phyloP scores from a whole-genome alignment of 2,797 vertebrate species.

The Cryptoblepharus egeriae region DNA sequence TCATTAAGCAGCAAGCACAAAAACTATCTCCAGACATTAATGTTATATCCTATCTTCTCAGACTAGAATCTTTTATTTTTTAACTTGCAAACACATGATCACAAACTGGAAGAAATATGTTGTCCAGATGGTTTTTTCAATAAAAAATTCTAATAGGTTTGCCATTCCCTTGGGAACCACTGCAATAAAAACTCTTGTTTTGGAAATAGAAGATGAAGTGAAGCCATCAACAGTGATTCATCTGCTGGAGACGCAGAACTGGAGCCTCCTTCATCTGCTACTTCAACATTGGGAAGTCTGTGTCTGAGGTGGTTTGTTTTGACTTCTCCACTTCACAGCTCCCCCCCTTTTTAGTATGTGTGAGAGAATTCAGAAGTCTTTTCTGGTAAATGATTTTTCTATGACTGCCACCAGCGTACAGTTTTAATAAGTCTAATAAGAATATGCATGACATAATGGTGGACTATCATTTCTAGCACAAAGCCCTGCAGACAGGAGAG shows the following conservation, averaged over 20 bases:
- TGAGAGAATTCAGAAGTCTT: conserved; percentile 33
- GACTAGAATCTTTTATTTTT: conserved; percentile 59
- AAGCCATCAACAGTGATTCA: conserved; percentile 51
- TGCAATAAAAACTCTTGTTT: conserved; percentile 59
- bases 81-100: conserved; percentile 47
- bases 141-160: conserved; percentile 11
- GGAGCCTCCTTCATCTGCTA: conserved; percentile 20
- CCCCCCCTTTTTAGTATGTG: conserved; percentile 34
- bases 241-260: not conserved
- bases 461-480: conserved; percentile 29
- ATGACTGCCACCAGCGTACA: conserved; percentile 20
- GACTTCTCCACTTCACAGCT: conserved; percentile 21
- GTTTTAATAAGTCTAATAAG: conserved; percentile 5
- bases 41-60: conserved; percentile 52
- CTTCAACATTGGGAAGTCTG: conserved; percentile 31
- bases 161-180: not conserved
- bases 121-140: not conserved
- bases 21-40: conserved; percentile 54
- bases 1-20: conserved; percentile 22
- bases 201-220: conserved; percentile 51
- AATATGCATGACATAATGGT: conserved; percentile 38
- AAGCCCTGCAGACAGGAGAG: conserved; percentile 30
- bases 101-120: conserved; percentile 48
- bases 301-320: conserved; percentile 43
- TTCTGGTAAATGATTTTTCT: conserved; percentile 44